Evolutionary conservation across 35 echinoderm and acorn worm species (phyloP), one percentile per base, ranked within the genome.

Genomic region (Lytechinus variegatus): DNA sequence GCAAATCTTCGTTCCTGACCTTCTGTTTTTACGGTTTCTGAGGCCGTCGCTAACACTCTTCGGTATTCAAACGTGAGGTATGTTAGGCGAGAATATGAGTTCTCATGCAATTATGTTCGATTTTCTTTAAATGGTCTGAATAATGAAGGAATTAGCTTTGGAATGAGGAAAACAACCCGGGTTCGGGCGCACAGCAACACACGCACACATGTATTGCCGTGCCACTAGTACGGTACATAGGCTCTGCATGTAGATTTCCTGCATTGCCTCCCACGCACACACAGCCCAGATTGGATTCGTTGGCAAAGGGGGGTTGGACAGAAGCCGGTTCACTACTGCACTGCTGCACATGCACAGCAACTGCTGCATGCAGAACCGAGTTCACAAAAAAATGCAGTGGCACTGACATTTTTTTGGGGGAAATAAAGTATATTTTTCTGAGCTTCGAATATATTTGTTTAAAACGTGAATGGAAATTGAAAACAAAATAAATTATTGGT

Each of bases 21-120:
- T 54, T 24, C 57, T 57, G 53, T 93, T 57, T 93, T 54, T 55
- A 54, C 92, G 92, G 92, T 93, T 93, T 57, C 92, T 93, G 92
- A 93, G 92, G 92, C 92, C 92, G 92, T 93, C 53, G 92, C 27
- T 93, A 27, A 93, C 53, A 53, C 92, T 54, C 92, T 93, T 57
- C 27, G 55, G 52, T 57, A 93, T 93, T 55, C 52, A 55, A 93
- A 93, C 92, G 54, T 54, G 53, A 93, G 92, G 21, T 93, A 55
- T 56, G 92, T 55, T 93, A 93, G 92, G 57, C 55, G 28, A 44
- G 52, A 90, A n/a, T 12, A 79, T 79, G 19, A 19, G 19, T 79
- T 79, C n/a, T 16, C 14, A 79, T 24, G 6, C n/a, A 7, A 79
- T 24, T 16, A 16, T 79, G n/a, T 79, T 19, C 24, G n/a, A 24